phyloP scores from a whole-genome alignment of 2,888 invertebrate genomes.

The Stenodema calcarata region DNA sequence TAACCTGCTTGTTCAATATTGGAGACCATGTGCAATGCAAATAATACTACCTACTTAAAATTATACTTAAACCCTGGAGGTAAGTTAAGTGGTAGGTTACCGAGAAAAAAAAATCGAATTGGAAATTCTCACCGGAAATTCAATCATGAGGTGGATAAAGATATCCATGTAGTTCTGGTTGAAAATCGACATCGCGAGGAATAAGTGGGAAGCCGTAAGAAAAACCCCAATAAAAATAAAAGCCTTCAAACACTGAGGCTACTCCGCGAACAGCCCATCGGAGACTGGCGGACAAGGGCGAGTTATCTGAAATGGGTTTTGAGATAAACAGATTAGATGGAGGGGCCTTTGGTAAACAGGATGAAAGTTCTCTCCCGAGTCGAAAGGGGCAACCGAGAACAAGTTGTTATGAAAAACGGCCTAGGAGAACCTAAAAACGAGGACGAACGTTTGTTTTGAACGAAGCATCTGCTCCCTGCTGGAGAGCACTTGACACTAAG shows the following conservation, averaged over 20 bases:
- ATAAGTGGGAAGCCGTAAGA: neutral
- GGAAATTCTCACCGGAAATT: neutral
- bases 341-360: neutral
- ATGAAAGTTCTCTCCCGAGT: neutral
- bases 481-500: neutral
- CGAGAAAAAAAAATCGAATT: too few species aligned
- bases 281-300: neutral
- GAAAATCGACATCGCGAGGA: neutral
- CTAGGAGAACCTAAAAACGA: neutral
- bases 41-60: too few species aligned
- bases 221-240: neutral
- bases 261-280: neutral
- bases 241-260: neutral
- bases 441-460: neutral
- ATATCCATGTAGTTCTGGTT: neutral
- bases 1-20: too few species aligned
- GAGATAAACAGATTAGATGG: neutral
- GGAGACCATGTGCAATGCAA: too few species aligned
- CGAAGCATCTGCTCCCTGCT: neutral
- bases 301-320: neutral
- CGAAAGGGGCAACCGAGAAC: neutral
- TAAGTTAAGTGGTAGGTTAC: too few species aligned
- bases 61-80: too few species aligned
- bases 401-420: constrained; percentile 4
- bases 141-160: constrained; percentile 5